A percentile compares a stretch with the other conserved stretches of the same genome.
Conservation (phyloP, 2,888 invertebrate genomes). For the Oxycera nigricornis region DNA sequence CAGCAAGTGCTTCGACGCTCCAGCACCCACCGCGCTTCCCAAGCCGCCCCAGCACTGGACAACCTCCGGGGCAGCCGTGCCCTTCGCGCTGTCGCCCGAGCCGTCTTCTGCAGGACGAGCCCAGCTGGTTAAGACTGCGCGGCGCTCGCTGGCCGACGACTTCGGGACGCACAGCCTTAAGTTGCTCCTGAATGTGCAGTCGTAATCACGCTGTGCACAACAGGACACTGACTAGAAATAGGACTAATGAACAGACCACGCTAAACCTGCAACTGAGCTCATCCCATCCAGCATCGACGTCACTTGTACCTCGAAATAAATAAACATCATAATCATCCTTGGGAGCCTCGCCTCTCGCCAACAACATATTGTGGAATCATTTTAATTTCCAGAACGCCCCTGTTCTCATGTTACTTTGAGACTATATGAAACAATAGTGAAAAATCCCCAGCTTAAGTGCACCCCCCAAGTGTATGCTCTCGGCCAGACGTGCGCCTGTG, state of each 20-base stretch:
- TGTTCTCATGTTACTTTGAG: too few species aligned
- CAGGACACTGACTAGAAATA: not conserved
- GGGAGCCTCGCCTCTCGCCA: not conserved
- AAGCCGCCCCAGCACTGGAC: conserved; percentile 84
- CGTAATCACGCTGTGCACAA: conserved; percentile 55
- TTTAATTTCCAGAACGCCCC: not conserved
- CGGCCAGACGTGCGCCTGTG: not conserved
- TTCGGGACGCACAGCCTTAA: conserved; percentile 69
- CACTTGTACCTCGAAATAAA: not conserved
- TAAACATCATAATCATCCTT: not conserved
- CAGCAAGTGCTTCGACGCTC: conserved; percentile 84
- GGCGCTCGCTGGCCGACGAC: conserved; percentile 60
- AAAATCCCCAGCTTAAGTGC: not conserved
- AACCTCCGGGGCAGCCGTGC: conserved; percentile 54
- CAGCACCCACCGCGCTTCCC: conserved; percentile 78
- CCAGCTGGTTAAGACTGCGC: conserved; percentile 53
- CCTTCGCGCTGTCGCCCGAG: not conserved
- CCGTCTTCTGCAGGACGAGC: conserved; percentile 54
- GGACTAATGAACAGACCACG: not conserved
- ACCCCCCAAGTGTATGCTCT: not conserved
- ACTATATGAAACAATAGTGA: not conserved
- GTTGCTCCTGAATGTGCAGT: conserved; percentile 70
- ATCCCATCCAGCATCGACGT: not conserved
- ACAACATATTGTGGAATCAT: not conserved
- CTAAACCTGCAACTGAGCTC: not conserved